Base-by-base conservation (phyloP, 1,140 invertebrate species). In the Papilio machaon region DNA sequence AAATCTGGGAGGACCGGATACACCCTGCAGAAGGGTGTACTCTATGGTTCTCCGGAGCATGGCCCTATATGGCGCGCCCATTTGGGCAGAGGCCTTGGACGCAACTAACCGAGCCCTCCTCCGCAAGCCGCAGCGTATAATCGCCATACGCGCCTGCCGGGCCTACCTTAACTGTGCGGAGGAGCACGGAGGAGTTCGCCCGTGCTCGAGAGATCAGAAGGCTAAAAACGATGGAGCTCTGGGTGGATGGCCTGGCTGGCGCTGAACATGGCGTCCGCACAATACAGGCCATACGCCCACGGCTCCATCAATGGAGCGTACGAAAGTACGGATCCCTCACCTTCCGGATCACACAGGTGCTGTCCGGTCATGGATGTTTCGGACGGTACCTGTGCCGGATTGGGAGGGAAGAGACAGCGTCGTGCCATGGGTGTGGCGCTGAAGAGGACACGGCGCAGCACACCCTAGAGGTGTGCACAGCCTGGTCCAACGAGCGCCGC, bases 31-130 rank as follows among this genome's bases (percentile, higher is more conserved):
- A 15, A 52, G 30, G 8, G 35, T 81, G 5, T 76, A 81, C 74
- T 35, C n/a, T 19, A 43, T 30, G 35, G 60, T 81, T 2, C 10
- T 81, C 23, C 73, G 74, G 17, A 64, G 52, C n/a, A 81, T 75
- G 73, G 30, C 80, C 15, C 15, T 74, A 43, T 81, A 81, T 30
- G 80, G 80, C 19, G 80, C 73, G 11, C 70, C 80, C 13, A 38
- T 75, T 13, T 75, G 80, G 80, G 73, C 30, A 19, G 30, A 46
- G 4, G 46, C 52, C 35, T 58, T 81, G 10, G 19, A 38, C 23
- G 38, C 43, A 30, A 30, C 23, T 30, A 30, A 30, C 49, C 38
- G n/a, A 81, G 73, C 80, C 35, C 73, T 70, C 15, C 23, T 81
- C 9, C 73, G 80, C 19, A 46, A 6, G n/a, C 73, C 35, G 43